These are phyloP conservation scores for Trachymyrmex cornetzi DNA, from an alignment of 1,140 invertebrate species.

Conservation along the genomic window DNA sequence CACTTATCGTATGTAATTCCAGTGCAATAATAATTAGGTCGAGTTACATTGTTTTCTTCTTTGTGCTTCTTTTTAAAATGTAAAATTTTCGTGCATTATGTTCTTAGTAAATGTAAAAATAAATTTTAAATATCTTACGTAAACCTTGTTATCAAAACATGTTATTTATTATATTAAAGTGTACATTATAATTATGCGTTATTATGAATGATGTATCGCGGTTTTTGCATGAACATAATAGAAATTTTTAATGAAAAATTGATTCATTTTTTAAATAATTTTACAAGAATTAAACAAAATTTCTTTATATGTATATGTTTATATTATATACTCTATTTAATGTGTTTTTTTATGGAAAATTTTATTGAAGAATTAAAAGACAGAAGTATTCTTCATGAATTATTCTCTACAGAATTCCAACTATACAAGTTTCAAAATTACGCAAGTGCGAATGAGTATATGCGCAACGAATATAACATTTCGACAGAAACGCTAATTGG, in stretches of 20 bases:
- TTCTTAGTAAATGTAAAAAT: slow-evolving; percentile 2
- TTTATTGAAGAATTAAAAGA: too few relatives aligned
- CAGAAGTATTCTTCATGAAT: background rate
- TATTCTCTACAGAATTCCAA: background rate
- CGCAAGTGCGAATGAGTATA: background rate
- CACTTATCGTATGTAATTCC: background rate
- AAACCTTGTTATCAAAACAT: background rate
- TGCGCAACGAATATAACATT: background rate
- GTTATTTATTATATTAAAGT: background rate
- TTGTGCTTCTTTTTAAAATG: background rate
- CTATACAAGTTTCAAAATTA: background rate
- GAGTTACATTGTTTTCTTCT: background rate
- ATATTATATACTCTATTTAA: too few relatives aligned
- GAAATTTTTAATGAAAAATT: background rate
- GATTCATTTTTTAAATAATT: background rate
- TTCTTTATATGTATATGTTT: background rate
- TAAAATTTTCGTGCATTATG: background rate
- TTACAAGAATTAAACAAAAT: background rate
- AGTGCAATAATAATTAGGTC: slow-evolving; percentile 15
- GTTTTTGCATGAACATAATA: background rate
- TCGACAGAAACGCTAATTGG: slow-evolving; percentile 20
- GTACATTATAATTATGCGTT: background rate
- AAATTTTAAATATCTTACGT: background rate
- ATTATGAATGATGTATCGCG: background rate
- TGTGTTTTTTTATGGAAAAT: background rate